Base-by-base conservation (phyloP, 2,888 invertebrate genomes). In the Pyrrhosoma nymphula region DNA sequence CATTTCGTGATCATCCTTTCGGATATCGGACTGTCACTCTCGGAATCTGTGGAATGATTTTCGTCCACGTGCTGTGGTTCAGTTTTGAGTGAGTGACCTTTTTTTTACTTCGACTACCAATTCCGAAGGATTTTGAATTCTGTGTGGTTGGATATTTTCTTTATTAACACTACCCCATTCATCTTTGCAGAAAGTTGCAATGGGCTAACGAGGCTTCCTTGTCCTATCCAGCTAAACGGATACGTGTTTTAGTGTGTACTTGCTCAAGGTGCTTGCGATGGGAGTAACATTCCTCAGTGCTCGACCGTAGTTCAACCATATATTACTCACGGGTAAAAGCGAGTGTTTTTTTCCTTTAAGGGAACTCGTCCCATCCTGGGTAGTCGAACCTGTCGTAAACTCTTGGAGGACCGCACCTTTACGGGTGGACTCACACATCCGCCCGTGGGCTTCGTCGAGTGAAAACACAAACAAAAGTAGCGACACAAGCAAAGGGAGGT, bases 391-490 rank as follows among this genome's bases (percentile, higher is more conserved):
- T 82, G 26, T 35, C 82, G 82, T 30, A 60, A 82, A 82, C 18
- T 18, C 82, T 35, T 35, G 12, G 14, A 35, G 35, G 35, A 82
- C 82, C 82, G 35, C 82, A 35, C 82, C 82, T n/a, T 20, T n/a
- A 20, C 12, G 30, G 30, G 35, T 82, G 69, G 23, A n/a, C 12
- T 26, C n/a, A 4, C 35, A 35, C 30, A 30, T 35, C 35, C 82
- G 30, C 26, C 56, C 0, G 39, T 20, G 26, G 47, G 88, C 20
- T 56, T 55, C n/a, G 20, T 8, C 14, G 55, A 82, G 89, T 89
- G 89, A 47, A 89, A 56, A 89, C 55, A 89, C 47, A 89, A 56
- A 89, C 47, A 82, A 35, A 35, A 16, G 82, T 82, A 55, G 89
- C 16, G 89, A 55, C 10, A 88, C 6, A 47, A 18, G 16, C 39